Conservation (phyloP, 2,113 vertebrate species). For the Zosterops lateralis region DNA sequence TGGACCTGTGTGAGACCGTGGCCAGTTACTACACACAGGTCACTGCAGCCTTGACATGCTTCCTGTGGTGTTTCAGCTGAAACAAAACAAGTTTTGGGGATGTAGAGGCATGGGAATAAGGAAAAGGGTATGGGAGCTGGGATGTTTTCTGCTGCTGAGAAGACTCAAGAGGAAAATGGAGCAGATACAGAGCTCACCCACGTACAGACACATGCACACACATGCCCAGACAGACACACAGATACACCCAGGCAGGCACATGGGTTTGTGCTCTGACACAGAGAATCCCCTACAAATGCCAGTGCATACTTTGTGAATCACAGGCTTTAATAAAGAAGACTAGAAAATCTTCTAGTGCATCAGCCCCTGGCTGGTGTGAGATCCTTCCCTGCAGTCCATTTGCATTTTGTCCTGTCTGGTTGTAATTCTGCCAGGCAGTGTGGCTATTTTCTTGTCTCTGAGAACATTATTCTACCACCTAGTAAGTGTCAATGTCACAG, state of each 20-base stretch:
- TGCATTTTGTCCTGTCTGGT: not conserved
- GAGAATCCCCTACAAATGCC: not conserved
- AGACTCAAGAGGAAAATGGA: not conserved
- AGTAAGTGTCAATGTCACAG: not conserved
- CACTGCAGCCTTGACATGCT: not conserved
- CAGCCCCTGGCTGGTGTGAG: not conserved
- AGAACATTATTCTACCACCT: not conserved
- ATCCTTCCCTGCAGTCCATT: not conserved
- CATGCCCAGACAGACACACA: slow-evolving; percentile 14
- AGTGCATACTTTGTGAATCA: not conserved
- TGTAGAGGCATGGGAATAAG: not conserved
- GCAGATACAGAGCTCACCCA: slow-evolving; percentile 11
- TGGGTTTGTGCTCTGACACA: not conserved
- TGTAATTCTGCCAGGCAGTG: not conserved
- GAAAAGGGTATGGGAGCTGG: not conserved
- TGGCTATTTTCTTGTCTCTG: not conserved
- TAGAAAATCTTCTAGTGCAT: not conserved
- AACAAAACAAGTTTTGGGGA: not conserved
- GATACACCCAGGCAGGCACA: slow-evolving; percentile 1
- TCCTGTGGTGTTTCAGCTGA: not conserved
- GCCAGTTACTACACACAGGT: not conserved
- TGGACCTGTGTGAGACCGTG: not conserved
- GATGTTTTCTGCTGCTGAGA: not conserved
- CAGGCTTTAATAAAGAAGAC: not conserved
- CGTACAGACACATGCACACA: not conserved